phyloP scores from a whole-genome alignment of 2,888 invertebrate species.

The Drosophila ezoana region DNA sequence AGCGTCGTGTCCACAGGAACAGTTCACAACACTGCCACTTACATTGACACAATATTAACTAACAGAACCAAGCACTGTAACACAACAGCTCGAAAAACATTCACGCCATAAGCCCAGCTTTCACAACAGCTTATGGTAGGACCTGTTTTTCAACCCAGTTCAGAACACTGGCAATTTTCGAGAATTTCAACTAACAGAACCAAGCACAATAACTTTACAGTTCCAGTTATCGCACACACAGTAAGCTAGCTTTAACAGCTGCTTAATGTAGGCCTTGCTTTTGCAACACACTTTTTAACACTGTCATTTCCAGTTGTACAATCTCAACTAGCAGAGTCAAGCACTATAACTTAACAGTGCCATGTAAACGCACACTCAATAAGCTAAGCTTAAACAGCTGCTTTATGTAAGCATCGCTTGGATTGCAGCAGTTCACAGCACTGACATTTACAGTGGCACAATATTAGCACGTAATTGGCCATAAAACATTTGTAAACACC shows the following conservation, averaged over 20 bases:
- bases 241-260: not conserved
- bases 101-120: not conserved
- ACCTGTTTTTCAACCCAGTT: too few relatives aligned
- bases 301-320: too few relatives aligned
- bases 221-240: too few relatives aligned
- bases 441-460: constrained; percentile 10
- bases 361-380: too few relatives aligned
- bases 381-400: constrained; percentile 2
- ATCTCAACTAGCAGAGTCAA: not conserved
- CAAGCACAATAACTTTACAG: not conserved
- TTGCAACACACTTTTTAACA: too few relatives aligned
- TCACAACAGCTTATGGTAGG: not conserved
- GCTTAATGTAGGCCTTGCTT: not conserved
- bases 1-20: too few relatives aligned
- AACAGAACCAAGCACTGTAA: not conserved
- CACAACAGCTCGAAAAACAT: too few relatives aligned
- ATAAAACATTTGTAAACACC: constrained; percentile 44
- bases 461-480: constrained; percentile 31
- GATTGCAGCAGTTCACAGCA: not conserved
- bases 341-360: too few relatives aligned
- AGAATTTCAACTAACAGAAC: too few relatives aligned
- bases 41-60: not conserved
- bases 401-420: constrained; percentile 6
- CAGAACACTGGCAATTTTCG: too few relatives aligned
- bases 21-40: too few relatives aligned